Evolutionary conservation across 2,113 vertebrate species (phyloP).

Genomic region (Cynoglossus semilaevis): DNA sequence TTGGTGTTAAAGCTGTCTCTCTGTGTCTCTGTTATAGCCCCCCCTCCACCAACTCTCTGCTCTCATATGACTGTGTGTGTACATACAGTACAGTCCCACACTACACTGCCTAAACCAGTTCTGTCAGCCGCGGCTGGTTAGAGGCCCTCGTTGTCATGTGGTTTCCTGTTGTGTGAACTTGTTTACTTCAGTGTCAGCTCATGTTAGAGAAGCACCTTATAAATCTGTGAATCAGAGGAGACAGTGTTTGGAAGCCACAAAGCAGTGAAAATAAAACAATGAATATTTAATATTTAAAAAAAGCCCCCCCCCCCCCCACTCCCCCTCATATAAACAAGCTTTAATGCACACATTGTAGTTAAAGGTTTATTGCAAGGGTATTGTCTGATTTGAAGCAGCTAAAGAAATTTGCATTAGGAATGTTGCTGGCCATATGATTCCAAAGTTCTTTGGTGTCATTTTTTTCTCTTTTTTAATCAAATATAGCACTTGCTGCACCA

Average conservation of each 20-base stretch:
- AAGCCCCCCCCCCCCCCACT: too few species aligned
- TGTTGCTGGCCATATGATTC: too few species aligned
- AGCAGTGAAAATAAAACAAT: neutral
- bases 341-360: too few species aligned
- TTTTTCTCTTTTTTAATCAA: too few species aligned
- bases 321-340: too few species aligned
- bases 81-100: slow-evolving; percentile 1
- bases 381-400: too few species aligned
- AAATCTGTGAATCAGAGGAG: neutral
- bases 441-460: too few species aligned
- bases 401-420: too few species aligned
- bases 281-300: neutral
- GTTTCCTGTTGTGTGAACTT: slow-evolving; percentile 38
- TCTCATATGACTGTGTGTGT: neutral
- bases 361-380: too few species aligned
- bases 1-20: neutral
- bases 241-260: neutral
- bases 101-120: neutral
- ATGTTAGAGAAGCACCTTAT: neutral
- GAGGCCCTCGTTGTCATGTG: slow-evolving; percentile 5
- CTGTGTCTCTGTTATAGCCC: too few species aligned
- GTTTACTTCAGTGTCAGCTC: neutral
- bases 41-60: too few species aligned
- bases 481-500: too few species aligned
- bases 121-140: slow-evolving; percentile 8